Conservation (phyloP, 2,113 vertebrate species). For the Aegypius monachus region DNA sequence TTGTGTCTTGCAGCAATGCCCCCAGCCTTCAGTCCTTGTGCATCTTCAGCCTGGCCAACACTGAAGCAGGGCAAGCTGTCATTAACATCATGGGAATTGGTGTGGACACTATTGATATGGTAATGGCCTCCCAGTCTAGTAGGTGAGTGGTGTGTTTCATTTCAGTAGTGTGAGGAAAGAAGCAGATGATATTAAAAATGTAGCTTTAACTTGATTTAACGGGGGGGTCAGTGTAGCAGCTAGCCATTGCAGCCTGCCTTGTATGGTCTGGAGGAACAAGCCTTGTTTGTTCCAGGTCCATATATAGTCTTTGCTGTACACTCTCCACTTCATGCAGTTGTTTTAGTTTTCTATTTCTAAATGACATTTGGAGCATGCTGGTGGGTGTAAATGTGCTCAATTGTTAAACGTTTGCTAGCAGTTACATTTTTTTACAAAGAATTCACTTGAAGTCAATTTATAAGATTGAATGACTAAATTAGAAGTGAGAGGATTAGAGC, state of each 20-base stretch:
- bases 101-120: conserved; percentile 93
- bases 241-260: background rate
- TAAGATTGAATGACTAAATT: background rate
- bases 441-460: background rate
- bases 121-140: conserved; percentile 88
- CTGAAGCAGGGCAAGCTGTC: conserved; percentile 92
- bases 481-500: background rate
- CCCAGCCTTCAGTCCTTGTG: conserved; percentile 93
- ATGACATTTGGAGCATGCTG: background rate
- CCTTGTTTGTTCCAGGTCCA: background rate
- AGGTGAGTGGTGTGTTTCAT: conserved; percentile 72
- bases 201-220: background rate
- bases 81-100: conserved; percentile 97
- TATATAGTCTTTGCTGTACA: background rate
- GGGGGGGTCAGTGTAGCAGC: background rate
- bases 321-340: background rate
- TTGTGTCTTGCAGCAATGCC: conserved; percentile 65
- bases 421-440: background rate
- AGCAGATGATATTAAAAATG: background rate
- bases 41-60: conserved; percentile 95
- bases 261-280: background rate
- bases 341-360: background rate
- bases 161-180: background rate
- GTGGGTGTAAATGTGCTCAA: background rate
- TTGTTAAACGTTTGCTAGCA: background rate